Percentiles rank a stretch among this genome's conserved stretches.
Conservation (phyloP, 2,888 invertebrate species). For the Desoria tigrina region DNA sequence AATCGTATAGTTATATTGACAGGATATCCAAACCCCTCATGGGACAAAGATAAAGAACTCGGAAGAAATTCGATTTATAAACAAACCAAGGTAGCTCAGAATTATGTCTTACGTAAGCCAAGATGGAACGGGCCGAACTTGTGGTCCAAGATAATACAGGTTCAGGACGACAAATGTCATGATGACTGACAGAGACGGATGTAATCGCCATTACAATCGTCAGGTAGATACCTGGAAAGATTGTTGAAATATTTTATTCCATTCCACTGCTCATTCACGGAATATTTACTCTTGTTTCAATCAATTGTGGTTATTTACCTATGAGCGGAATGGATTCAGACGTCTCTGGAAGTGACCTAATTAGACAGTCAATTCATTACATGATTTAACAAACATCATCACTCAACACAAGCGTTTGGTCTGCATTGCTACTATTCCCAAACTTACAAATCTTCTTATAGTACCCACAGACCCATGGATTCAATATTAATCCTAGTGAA, state of each 20-base stretch:
- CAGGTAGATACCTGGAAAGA: constrained; percentile 61
- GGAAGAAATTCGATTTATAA: neutral
- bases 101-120: constrained; percentile 56
- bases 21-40: no score
- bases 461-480: no score
- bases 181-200: constrained; percentile 62
- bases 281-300: no score
- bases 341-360: constrained; percentile 57
- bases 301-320: constrained; percentile 57
- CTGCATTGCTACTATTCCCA: no score
- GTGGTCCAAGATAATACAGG: constrained; percentile 62
- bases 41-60: no score
- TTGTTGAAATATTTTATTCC: neutral
- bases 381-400: no score
- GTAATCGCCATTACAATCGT: constrained; percentile 64
- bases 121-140: constrained; percentile 59
- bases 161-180: constrained; percentile 63
- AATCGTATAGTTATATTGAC: no score
- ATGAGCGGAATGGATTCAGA: constrained; percentile 63
- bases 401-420: no score
- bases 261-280: no score
- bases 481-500: no score
- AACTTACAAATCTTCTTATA: no score
- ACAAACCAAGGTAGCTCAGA: neutral
- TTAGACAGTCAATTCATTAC: neutral